Evolutionary conservation across 2,797 vertebrate species (phyloP), one percentile per base, ranked within the genome.

Genomic region (Acestrorhynchus altus): DNA sequence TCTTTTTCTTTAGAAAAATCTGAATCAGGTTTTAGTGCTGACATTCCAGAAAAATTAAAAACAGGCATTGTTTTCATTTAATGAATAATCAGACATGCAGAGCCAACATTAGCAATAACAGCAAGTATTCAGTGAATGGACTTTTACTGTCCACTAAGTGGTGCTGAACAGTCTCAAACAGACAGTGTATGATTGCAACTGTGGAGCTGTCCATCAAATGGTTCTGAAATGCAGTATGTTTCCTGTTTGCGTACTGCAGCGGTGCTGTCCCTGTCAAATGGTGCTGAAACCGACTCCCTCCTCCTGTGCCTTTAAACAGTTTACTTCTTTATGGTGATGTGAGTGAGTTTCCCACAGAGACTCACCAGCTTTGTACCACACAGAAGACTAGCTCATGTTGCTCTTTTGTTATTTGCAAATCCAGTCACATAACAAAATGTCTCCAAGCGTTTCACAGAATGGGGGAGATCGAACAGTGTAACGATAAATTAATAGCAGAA

Each of bases 401-500:
- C 72, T 75, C 40, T 46, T 67, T 73, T 49, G 61, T 46, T 39
- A 47, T 63, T n/a, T 54, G 28, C 20, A 64, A 61, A 68, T 60
- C 66, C 28, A 68, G 77, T 22, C 44, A 54, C 59, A 72, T 63
- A 79, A 49, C 71, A 79, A 74, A 49, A 67, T 75, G 39, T 75
- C 65, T 75, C 28, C 16, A 54, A 63, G 72, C 65, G 64, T 75
- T 56, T 35, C 2, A 10, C 78, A 54, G 66, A n/a, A 51, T 5
- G 1, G 16, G 51, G 46, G 39, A 74, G 72, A 74, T 65, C 67
- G 59, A 69, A 75, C 12, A 63, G 49, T 60, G 76, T 46, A 65
- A 35, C 57, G 39, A 81, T 69, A 74, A 67, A 78, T 81, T 78
- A 74, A 78, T 70, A 77, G 67, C 74, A 66, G 40, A 90, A 87